Evolutionary conservation across 2,113 vertebrate species (phyloP), one percentile per base, ranked within the genome.

Genomic region (Scolopax mira): DNA sequence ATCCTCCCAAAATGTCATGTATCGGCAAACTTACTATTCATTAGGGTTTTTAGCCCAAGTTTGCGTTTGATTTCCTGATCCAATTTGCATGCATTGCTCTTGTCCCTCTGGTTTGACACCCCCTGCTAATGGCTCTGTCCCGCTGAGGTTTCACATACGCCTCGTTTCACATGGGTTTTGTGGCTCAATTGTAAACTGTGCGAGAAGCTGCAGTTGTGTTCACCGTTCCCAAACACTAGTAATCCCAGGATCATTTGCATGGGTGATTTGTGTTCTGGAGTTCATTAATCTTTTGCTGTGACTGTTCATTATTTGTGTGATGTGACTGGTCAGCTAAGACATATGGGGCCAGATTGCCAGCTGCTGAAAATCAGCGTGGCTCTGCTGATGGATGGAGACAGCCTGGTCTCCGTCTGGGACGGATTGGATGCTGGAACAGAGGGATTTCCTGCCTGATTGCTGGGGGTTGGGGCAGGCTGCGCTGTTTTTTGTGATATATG

Each of bases 301-400:
- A 72, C 75, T 79, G 82, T 85, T 96, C 75, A 57, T 95, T 95
- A 27, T 88, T 51, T 71, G 90, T 39, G 88, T 79, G 4, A 4
- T 77, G 91, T 82, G 94, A 61, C 80, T 25, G 86, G 91, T 60
- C 91, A 95, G 67, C 91, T 48, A 84, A 71, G 91, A 66, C 96
- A 88, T 49, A 70, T 44, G 88, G 64, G 90, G 75, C 91, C 85
- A 51, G 82, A 5, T 55, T 93, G 91, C 89, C 95, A 95, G 92
- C 88, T 97, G 94, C 92, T 90, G 94, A 86, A 88, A 39, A 79
- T 80, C 94, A 67, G 85, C 51, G 30, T 83, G 88, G 91, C 79
- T 61, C 70, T 1, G 4, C 77, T 97, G 96, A 92, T 70, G 88
- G 94, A 93, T 90, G 88, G 80, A 79, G 73, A 42, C 83, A 64